These are phyloP conservation scores for Neuroscelio doddi DNA, from an alignment of 2,888 invertebrate genomes.

Conservation along the genomic window DNA sequence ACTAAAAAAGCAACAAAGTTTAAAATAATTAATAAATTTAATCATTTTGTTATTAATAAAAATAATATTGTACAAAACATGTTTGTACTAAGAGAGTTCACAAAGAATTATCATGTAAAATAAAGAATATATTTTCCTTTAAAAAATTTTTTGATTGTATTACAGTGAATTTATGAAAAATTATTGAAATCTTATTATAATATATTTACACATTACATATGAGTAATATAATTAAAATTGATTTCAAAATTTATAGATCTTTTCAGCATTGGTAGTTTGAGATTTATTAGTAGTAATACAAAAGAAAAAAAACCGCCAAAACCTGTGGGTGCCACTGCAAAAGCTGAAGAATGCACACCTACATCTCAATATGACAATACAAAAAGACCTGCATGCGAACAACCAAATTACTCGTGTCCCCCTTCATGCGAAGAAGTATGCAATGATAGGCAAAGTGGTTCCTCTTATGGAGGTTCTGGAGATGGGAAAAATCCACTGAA, in stretches of 20 bases:
- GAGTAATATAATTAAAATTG: too few species aligned
- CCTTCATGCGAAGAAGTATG: slow-evolving; percentile 58
- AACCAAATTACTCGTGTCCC: slow-evolving; percentile 55
- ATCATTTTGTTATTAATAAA: too few species aligned
- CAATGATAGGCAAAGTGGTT: slow-evolving; percentile 25
- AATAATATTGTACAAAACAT: too few species aligned
- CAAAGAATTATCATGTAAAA: too few species aligned
- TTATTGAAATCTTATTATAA: too few species aligned
- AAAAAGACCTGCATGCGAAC: slow-evolving; percentile 54
- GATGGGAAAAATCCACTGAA: slow-evolving; percentile 36
- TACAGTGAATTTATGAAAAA: too few species aligned
- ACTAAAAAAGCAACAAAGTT: too few species aligned
- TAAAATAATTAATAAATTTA: too few species aligned
- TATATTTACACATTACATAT: too few species aligned
- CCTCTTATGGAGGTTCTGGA: slow-evolving; percentile 30
- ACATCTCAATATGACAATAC: slow-evolving; percentile 15
- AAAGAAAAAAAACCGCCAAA: slow-evolving; percentile 53
- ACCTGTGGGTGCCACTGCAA: slow-evolving; percentile 57
- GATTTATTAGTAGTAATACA: slow-evolving; percentile 46
- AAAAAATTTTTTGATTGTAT: too few species aligned
- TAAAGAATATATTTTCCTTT: too few species aligned
- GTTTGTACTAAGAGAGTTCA: too few species aligned
- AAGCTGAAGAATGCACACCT: slow-evolving; percentile 62
- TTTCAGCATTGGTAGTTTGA: slow-evolving; percentile 49
- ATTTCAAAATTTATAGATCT: slow-evolving; percentile 50